Conservation (phyloP, 2,113 vertebrate genomes). For the Peromyscus californicus region DNA sequence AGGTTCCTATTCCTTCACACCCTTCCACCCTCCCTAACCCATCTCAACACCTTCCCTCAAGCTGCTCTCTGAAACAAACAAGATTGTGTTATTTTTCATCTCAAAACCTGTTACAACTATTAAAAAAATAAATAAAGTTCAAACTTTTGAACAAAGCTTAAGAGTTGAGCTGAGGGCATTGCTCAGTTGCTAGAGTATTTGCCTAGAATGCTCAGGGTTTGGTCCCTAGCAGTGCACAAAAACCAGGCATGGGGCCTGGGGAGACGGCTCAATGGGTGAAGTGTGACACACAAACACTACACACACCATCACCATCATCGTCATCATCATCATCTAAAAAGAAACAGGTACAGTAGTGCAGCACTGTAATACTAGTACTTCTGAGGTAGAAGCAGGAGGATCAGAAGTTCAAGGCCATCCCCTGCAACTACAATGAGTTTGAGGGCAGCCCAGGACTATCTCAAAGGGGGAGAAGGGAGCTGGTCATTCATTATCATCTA, state of each 20-base stretch:
- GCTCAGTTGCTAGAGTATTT: background rate
- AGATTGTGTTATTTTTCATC: background rate
- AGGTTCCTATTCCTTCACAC: background rate
- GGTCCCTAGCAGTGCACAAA: background rate
- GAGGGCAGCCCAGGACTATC: background rate
- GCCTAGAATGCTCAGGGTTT: background rate
- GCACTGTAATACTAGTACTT: background rate
- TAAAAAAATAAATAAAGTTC: background rate
- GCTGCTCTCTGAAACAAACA: conserved; percentile 42
- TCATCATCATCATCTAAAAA: background rate
- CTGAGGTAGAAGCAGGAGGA: background rate
- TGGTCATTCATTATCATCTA: background rate
- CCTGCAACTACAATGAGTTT: background rate
- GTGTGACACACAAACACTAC: background rate
- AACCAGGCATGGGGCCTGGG: background rate
- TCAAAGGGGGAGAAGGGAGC: background rate
- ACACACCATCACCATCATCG: background rate
- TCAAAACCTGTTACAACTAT: conserved; percentile 14
- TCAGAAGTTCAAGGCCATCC: background rate
- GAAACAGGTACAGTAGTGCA: background rate
- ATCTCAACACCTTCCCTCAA: background rate
- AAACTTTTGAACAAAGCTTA: background rate
- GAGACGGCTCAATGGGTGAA: background rate
- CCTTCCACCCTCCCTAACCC: background rate
- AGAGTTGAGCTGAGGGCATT: background rate